Base-by-base conservation (phyloP, 2,113 vertebrate species). In the Istiophorus platypterus region DNA sequence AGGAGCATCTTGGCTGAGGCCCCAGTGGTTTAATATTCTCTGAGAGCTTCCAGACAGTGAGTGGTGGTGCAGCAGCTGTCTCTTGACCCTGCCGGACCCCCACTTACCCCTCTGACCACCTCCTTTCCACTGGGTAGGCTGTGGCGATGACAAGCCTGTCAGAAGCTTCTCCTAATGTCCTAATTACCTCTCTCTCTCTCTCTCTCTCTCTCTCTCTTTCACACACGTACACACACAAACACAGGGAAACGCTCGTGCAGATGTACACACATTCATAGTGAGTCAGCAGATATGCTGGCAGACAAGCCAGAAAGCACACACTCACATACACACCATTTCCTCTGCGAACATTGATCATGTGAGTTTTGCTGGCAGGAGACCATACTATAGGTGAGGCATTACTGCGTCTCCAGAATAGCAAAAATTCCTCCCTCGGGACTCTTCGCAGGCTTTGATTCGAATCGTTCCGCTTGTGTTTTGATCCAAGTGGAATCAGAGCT, bases 11-110 rank as follows among this genome's bases (percentile, higher is more conserved):
- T 93, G 92, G 86, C 92, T 45, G 78, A 59, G 61, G 86, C 88
- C 88, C 86, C 73, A 0, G 82, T 78, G 81, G 84, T 91, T 93
- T 93, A 92, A 92, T 93, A 93, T 94, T 93, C 89, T 87, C 86
- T 84, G 86, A 91, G 91, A 86, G 91, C 85, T 88, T 92, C 92
- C 92, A 94, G 93, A 93, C 92, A 93, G 91, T 88, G 88, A 93
- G 87, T 85, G 88, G 88, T 91, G 88, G 85, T 88, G 88, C 87
- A 93, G 90, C 93, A 94, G 92, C 90, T 93, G 92, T 92, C 92
- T 93, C 92, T 89, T 93, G 90, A 94, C 92, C 93, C 87, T 58
- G 84, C 82, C 5, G 88, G 81, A 89, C 82, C 88, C 83, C 84
- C 90, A 92, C 92, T 93, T 93, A 93, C 85, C 90, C 92, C 85